Evolutionary conservation across 2,797 vertebrate species (phyloP), one percentile per base, ranked within the genome.

Genomic region (Tapera naevia): DNA sequence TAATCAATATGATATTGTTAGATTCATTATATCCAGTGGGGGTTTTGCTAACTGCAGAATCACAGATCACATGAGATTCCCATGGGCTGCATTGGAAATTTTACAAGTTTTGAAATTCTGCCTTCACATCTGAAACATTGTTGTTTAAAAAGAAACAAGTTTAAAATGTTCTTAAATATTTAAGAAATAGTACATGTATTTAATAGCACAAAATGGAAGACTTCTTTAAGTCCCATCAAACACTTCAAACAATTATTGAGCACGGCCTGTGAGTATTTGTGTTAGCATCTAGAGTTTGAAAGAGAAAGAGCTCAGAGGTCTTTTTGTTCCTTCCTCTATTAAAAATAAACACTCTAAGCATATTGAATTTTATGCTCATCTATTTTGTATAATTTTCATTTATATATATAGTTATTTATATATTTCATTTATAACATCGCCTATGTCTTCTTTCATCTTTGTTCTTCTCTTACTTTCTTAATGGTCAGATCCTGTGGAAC

Each of bases 1-100:
- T 58, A 57, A 71, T 57, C 37, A 21, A 2, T n/a, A 5, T 14
- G 39, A 65, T 70, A 43, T n/a, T 41, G 17, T 7, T 83, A 65
- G 24, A 23, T 80, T 86, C 0, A 5, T 25, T 91, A 18, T 23
- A 8, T 33, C 17, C 39, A 3, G 8, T 46, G 41, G 4, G 43
- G 48, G 3, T 3, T 51, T 76, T 1, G 5, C 28, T 35, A 53
- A 11, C 25, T 73, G 41, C 13, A 35, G 24, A 43, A 5, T 53
- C 43, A 13, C 10, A 12, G 39, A 7, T 53, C 4, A 0, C 18
- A 10, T 21, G 24, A 25, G 32, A 11, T 57, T 53, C 35, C 39
- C 2, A 0, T 43, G 41, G 13, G 16, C 45, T 46, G 5, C 5
- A 0, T 1, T 80, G 54, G 30, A 56, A 87, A 54, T 28, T 15